Conservation (phyloP, 2,888 invertebrate species). For the Nymphalis urticae region DNA sequence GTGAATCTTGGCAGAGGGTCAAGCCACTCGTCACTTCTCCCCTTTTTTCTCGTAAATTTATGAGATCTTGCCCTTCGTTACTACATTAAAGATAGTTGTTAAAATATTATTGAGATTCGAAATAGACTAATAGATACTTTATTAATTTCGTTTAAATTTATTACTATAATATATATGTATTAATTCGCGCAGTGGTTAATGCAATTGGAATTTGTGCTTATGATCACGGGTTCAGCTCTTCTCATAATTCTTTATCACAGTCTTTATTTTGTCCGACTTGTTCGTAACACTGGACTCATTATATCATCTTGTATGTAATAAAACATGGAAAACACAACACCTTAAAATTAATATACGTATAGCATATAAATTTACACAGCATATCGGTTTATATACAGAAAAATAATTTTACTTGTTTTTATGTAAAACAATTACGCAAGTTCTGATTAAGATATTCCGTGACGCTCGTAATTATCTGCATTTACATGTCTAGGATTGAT, state of each 20-base stretch:
- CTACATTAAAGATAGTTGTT: neutral
- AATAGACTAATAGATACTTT: neutral
- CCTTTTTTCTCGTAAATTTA: constrained; percentile 5
- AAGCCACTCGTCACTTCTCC: constrained; percentile 51
- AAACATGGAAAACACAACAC: too few species aligned
- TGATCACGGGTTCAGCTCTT: too few species aligned
- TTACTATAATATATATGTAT: too few species aligned
- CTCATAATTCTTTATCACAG: too few species aligned
- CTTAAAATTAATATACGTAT: too few species aligned
- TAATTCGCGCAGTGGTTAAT: too few species aligned
- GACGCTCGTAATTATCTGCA: constrained; percentile 54
- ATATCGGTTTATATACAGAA: neutral
- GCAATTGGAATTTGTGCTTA: too few species aligned
- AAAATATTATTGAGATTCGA: neutral
- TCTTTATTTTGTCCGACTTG: too few species aligned
- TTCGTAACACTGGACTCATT: too few species aligned
- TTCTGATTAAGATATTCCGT: constrained; percentile 47
- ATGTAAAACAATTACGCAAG: constrained; percentile 30
- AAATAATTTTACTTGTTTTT: constrained; percentile 10
- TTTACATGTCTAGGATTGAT: constrained; percentile 60
- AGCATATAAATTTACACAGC: too few species aligned
- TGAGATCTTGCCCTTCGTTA: neutral
- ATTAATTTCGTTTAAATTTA: too few species aligned
- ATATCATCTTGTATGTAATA: too few species aligned
- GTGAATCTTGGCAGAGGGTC: constrained; percentile 63